Conservation (phyloP, 2,888 invertebrate species). For the Melanargia galathea region DNA sequence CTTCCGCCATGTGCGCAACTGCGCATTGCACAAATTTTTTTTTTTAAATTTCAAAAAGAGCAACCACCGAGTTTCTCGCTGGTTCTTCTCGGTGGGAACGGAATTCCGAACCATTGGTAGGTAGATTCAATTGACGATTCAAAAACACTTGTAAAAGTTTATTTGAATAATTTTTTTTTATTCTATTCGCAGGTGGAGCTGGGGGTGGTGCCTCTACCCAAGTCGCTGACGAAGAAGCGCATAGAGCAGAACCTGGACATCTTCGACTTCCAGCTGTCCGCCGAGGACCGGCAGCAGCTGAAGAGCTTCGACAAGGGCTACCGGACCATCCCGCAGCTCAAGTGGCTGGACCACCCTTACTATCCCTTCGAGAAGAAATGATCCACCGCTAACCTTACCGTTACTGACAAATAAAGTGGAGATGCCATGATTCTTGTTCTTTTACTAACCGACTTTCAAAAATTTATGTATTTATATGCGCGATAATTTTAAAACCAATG, state of each 20-base stretch:
- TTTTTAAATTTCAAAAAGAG: no score
- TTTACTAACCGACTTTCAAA: no score
- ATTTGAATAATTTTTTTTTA: no score
- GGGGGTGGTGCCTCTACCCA: conserved; percentile 66
- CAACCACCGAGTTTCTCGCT: no score
- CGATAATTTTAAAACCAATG: no score
- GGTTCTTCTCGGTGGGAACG: no score
- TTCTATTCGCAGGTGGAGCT: conserved; percentile 61
- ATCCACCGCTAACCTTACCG: background rate
- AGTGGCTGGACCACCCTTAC: background rate
- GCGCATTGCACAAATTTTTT: no score
- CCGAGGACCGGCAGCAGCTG: conserved; percentile 51
- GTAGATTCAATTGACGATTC: no score
- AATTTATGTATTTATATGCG: no score
- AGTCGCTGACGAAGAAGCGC: conserved; percentile 55
- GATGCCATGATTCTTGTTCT: background rate
- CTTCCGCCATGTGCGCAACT: no score
- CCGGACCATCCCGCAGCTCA: conserved; percentile 34
- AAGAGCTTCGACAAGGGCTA: conserved; percentile 55
- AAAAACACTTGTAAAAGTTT: no score
- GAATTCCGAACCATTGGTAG: no score
- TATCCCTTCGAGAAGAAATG: background rate
- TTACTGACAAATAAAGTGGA: background rate
- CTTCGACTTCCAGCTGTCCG: conserved; percentile 61
- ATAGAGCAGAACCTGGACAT: conserved; percentile 61